These are phyloP conservation scores for Conomelus anceps DNA, from an alignment of 2,888 invertebrate species.

Conservation along the genomic window DNA sequence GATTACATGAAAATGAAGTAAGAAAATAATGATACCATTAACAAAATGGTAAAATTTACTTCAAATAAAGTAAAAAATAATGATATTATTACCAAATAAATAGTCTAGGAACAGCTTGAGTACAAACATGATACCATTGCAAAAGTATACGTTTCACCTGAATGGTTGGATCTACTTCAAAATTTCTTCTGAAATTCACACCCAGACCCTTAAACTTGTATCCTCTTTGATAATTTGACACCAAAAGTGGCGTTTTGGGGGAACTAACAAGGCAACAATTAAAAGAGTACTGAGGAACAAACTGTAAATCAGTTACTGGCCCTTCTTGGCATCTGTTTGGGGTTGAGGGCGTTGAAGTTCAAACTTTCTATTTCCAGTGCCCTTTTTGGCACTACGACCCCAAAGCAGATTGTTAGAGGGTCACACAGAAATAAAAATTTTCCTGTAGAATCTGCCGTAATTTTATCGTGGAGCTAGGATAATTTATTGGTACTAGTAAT, in stretches of 20 bases:
- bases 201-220: background rate
- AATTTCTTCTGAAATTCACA: background rate
- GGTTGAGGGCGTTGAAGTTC: background rate
- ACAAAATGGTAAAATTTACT: too few species aligned
- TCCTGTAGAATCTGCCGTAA: background rate
- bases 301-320: background rate
- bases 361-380: background rate
- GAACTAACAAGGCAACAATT: background rate
- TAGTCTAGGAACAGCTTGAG: too few species aligned
- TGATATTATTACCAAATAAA: too few species aligned
- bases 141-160: too few species aligned
- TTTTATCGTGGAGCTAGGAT: background rate
- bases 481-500: too few species aligned
- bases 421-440: background rate
- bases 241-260: background rate
- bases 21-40: too few species aligned
- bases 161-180: background rate
- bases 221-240: background rate
- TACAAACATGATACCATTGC: too few species aligned
- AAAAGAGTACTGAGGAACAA: background rate
- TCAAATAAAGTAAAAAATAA: too few species aligned
- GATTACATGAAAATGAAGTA: too few species aligned
- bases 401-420: background rate
- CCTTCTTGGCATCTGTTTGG: background rate
- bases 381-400: background rate